Conservation (phyloP, 1,140 invertebrate species). For the Trissolcus basalis region DNA sequence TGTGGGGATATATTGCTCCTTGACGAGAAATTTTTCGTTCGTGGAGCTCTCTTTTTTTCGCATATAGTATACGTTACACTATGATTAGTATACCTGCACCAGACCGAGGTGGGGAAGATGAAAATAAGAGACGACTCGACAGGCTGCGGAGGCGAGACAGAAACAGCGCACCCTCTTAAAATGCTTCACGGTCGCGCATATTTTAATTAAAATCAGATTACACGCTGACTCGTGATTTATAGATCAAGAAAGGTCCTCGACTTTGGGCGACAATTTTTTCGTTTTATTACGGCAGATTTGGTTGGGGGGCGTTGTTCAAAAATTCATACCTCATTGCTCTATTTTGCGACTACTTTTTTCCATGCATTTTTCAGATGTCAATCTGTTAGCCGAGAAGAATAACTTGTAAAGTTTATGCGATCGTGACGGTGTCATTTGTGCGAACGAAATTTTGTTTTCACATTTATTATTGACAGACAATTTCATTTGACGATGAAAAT, state of each 20-base stretch:
- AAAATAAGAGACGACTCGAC: constrained; percentile 1
- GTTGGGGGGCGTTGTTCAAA: constrained; percentile 10
- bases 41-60: constrained; percentile 47
- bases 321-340: too few relatives aligned
- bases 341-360: too few relatives aligned
- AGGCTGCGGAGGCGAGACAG: constrained; percentile 1
- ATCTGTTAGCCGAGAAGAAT: too few relatives aligned
- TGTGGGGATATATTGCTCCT: constrained; percentile 67
- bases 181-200: constrained; percentile 52
- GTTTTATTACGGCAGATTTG: constrained; percentile 10
- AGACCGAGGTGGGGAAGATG: not conserved
- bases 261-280: constrained; percentile 35
- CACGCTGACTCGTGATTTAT: constrained; percentile 49
- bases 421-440: too few relatives aligned
- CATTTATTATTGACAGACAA: too few relatives aligned
- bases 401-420: too few relatives aligned
- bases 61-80: constrained; percentile 59
- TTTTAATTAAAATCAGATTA: constrained; percentile 59
- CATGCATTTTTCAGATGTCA: too few relatives aligned
- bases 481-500: too few relatives aligned
- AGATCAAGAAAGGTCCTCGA: constrained; percentile 45
- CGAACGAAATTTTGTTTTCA: too few relatives aligned
- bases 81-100: constrained; percentile 61
- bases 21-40: constrained; percentile 66
- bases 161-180: constrained; percentile 41